Conservation (phyloP, 1,140 invertebrate genomes). For the Bombus polaris region DNA sequence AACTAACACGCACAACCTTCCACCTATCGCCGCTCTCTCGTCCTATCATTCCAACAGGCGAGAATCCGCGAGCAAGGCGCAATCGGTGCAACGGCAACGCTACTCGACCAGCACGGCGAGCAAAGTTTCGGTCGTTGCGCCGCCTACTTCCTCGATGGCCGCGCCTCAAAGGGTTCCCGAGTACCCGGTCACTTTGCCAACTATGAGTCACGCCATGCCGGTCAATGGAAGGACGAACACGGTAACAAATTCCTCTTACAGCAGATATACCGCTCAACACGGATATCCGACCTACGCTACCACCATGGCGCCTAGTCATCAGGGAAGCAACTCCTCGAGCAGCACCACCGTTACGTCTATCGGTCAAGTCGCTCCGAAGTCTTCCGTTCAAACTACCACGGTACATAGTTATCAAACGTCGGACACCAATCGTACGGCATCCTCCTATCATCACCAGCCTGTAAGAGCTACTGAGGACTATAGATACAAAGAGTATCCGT, state of each 20-base stretch:
- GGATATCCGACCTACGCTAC: constrained; percentile 74
- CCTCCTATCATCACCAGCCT: constrained; percentile 49
- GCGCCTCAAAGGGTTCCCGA: constrained; percentile 64
- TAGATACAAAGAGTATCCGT: constrained; percentile 73
- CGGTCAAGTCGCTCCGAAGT: constrained; percentile 59
- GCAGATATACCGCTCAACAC: constrained; percentile 63
- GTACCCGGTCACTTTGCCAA: constrained; percentile 59
- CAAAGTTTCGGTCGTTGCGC: constrained; percentile 53
- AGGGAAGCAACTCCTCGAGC: constrained; percentile 71
- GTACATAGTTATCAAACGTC: constrained; percentile 65
- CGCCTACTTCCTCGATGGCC: constrained; percentile 48
- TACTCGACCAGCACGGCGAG: constrained; percentile 26
- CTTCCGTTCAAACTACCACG: constrained; percentile 59
- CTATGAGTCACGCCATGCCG: constrained; percentile 58
- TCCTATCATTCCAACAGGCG: constrained; percentile 81
- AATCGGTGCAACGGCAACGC: constrained; percentile 67
- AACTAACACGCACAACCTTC: constrained; percentile 82
- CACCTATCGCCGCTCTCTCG: constrained; percentile 82
- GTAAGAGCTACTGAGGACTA: constrained; percentile 59
- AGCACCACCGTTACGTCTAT: constrained; percentile 77
- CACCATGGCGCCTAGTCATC: constrained; percentile 78
- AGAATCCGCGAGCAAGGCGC: constrained; percentile 71
- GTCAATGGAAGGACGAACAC: constrained; percentile 72
- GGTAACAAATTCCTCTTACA: constrained; percentile 64
- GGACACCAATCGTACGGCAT: constrained; percentile 49